These are phyloP conservation scores for Eunapius fragilis DNA, from an alignment of 37 sponge, comb jelly and placozoan species.

Conservation along the genomic window DNA sequence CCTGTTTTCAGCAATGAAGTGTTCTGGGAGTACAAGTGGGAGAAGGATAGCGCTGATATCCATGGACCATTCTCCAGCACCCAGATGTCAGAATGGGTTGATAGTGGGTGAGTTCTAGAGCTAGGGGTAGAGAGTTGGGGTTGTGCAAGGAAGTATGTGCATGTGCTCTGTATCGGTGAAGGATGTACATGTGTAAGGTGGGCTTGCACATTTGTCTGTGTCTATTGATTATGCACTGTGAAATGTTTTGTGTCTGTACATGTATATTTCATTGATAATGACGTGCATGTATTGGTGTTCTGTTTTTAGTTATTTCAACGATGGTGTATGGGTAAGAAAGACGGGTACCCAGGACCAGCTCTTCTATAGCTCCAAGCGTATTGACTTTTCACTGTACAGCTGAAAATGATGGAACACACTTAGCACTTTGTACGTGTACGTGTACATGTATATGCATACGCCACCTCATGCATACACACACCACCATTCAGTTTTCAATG, in stretches of 20 bases:
- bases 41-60: conserved; percentile 68
- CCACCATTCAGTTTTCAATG: too few relatives aligned
- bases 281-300: not conserved
- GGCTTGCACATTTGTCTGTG: too few relatives aligned
- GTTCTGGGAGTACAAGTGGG: conserved; percentile 92
- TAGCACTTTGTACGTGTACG: too few relatives aligned
- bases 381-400: conserved; percentile 92
- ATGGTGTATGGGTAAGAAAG: conserved; percentile 87
- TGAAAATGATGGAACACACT: not conserved
- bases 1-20: conserved; percentile 36
- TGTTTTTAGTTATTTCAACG: conserved; percentile 67
- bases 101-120: conserved; percentile 46
- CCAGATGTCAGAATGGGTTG: conserved; percentile 88
- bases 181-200: too few relatives aligned
- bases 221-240: too few relatives aligned
- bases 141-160: not conserved
- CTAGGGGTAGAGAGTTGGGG: too few relatives aligned
- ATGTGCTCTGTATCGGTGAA: not conserved
- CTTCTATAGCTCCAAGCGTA: conserved; percentile 86
- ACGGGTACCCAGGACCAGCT: conserved; percentile 23
- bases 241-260: too few relatives aligned
- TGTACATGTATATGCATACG: too few relatives aligned
- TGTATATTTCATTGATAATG: not conserved
- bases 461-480: too few relatives aligned
- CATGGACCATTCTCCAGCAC: conserved; percentile 89